Percentiles rank a stretch among this genome's conserved stretches.
Conservation (phyloP, 2,888 invertebrate species). For the Cinara cedri region DNA sequence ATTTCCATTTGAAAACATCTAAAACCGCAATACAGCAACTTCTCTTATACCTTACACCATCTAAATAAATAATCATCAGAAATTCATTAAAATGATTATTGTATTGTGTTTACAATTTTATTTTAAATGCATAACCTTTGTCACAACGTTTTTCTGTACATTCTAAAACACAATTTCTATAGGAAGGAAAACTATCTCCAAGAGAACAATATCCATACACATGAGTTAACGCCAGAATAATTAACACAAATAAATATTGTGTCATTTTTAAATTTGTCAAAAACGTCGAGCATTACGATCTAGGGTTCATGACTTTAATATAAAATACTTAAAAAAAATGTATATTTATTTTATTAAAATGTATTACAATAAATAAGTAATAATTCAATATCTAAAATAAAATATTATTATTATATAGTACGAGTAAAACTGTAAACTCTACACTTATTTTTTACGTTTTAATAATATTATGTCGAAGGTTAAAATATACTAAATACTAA, state of each 20-base stretch:
- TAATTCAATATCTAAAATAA: too few relatives aligned
- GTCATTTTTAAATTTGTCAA: slow-evolving; percentile 30
- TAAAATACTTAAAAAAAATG: background rate
- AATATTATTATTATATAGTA: too few relatives aligned
- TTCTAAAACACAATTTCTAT: slow-evolving; percentile 65
- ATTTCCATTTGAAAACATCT: slow-evolving; percentile 71
- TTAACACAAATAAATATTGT: slow-evolving; percentile 45
- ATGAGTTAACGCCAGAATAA: slow-evolving; percentile 27
- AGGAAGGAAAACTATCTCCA: slow-evolving; percentile 66
- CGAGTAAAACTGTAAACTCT: too few relatives aligned
- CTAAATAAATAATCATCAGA: slow-evolving; percentile 12
- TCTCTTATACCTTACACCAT: slow-evolving; percentile 44
- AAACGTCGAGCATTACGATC: slow-evolving; percentile 27
- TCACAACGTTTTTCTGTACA: slow-evolving; percentile 65
- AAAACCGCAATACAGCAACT: slow-evolving; percentile 47
- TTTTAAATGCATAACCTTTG: slow-evolving; percentile 61
- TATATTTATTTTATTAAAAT: too few relatives aligned
- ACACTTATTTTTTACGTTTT: too few relatives aligned
- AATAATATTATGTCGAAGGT: too few relatives aligned
- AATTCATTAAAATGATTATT: background rate
- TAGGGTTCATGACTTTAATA: slow-evolving; percentile 24
- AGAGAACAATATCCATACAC: slow-evolving; percentile 61
- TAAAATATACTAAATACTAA: too few relatives aligned
- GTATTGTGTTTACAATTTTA: background rate
- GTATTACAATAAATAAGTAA: too few relatives aligned